Evolutionary conservation across 1,140 invertebrate species (phyloP).

Genomic region (Pseudomyrmex flavicornis): DNA sequence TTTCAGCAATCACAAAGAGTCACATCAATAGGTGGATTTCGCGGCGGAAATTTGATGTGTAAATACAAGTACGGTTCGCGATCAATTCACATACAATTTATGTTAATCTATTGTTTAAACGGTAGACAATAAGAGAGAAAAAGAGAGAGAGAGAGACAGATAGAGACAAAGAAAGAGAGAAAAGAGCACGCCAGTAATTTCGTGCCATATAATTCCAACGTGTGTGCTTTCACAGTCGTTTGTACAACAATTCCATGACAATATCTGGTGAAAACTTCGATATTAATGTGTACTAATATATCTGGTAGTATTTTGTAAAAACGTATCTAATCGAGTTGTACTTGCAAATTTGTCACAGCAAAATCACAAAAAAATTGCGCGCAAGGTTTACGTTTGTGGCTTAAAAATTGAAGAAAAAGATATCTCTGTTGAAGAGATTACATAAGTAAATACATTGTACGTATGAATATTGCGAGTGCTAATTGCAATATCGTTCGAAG

Average conservation of each 20-base stretch:
- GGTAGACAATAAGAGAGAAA: background rate
- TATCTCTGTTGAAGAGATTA: too few species aligned
- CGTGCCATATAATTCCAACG: background rate
- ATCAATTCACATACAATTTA: constrained; percentile 1
- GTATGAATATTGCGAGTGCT: background rate
- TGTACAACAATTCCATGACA: background rate
- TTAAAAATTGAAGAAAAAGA: too few species aligned
- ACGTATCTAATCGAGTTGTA: too few species aligned
- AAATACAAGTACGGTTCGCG: constrained; percentile 4
- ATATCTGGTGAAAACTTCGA: background rate
- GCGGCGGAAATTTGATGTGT: constrained; percentile 2
- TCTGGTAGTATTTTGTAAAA: too few species aligned
- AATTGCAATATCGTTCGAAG: constrained; percentile 10
- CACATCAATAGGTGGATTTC: constrained; percentile 3
- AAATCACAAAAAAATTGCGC: too few species aligned
- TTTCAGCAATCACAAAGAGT: background rate
- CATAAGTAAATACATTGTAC: too few species aligned
- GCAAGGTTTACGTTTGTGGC: too few species aligned
- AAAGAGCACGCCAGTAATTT: background rate
- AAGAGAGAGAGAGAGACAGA: background rate
- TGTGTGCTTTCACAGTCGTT: background rate
- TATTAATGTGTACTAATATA: background rate
- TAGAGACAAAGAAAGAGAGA: too few species aligned
- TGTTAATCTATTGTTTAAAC: constrained; percentile 13
- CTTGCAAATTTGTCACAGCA: too few species aligned